Evolutionary conservation across 1,140 invertebrate species (phyloP), one percentile per base, ranked within the genome.

Genomic region (Solenopsis invicta): DNA sequence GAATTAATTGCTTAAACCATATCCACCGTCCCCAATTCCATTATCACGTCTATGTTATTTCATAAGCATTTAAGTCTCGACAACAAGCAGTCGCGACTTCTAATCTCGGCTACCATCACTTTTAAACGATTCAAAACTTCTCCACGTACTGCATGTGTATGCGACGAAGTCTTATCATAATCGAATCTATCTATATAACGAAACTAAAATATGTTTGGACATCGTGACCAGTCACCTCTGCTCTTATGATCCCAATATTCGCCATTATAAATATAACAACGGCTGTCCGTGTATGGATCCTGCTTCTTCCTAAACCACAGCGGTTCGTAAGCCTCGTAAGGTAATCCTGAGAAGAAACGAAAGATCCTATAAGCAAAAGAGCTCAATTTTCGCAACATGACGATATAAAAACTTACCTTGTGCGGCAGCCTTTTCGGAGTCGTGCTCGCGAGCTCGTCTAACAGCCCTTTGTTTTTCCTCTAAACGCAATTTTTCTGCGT

Each of bases 181-280:
- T 75, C 85, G 82, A 82, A 84, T 88, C 91, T 69, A 87, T 72
- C 67, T 87, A 91, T 91, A 86, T 87, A 88, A 85, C 66, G 67
- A 87, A 87, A 92, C 94, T 96, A 98, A 96, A 98, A 99, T 95
- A 99, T 99, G 94, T 99, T 97, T 29, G 99, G 99, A 96, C 99
- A 99, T 92, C 94, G 96, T 41, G 96, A 95, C 99, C 99, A 99
- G 95, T 99, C 97, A 93, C 97, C 96, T 87, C 96, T 97, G 87
- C 96, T 96, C 96, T 99, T 99, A 93, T 97, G 97, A 77, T 98
- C 96, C 99, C 99, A 99, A 96, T 99, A 99, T 90, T 97, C 97
- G 84, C 97, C 97, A 86, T 97, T 98, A 95, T 97, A 99, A 67
- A 98, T 96, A 93, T 99, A 98, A 82, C 98, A 97, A 82, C 98